Base-by-base conservation (phyloP, 1,140 invertebrate genomes). In the Branchinecta lynchi region DNA sequence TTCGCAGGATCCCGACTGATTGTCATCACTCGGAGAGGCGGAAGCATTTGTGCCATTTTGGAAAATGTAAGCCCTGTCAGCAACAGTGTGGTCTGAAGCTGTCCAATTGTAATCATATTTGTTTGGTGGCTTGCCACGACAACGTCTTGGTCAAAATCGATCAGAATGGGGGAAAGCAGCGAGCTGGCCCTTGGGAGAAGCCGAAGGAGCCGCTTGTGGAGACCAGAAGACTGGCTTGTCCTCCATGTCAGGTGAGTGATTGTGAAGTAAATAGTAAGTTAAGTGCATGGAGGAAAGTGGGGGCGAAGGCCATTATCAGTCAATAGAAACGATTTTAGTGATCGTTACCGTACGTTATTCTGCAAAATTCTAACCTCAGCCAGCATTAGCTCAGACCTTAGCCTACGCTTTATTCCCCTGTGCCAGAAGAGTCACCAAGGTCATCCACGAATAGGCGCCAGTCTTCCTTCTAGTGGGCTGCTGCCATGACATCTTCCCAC, bases 1-100 rank as follows among this genome's bases (percentile, higher is more conserved):
- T 32, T 74, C 76, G 32, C 73, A 89, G 87, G 73, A 82, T 84
- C 66, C 83, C 85, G 5, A 81, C 89, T 43, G 85, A 87, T 66
- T 95, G 93, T 77, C 86, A 91, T 73, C 90, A 94, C 76, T 79
- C 83, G 60, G 82, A 79, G 72, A 80, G 84, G 12, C 81, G 88
- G 70, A 82, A 82, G 10, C 93, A 96, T 77, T 82, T 82, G 43
- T 96, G 93, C 76, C 93, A 96, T 78, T 90, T 90, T 77, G 89
- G 88, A 0, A 82, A 86, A 10, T 96, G 93, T 79, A 92, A 92
- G 8, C 84, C 87, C 0, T 96, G 93, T 77, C 81, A 80, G 46
- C 85, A 89, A 75, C 78, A 85, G 15, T 96, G 93, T 78, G 79
- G 78, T 0, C 85, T 87, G 74, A 71, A 73, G 0, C 76, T 81